Evolutionary conservation across 2,888 invertebrate species (phyloP), one percentile per base, ranked within the genome.

Genomic region (Hydropsyche betteni): DNA sequence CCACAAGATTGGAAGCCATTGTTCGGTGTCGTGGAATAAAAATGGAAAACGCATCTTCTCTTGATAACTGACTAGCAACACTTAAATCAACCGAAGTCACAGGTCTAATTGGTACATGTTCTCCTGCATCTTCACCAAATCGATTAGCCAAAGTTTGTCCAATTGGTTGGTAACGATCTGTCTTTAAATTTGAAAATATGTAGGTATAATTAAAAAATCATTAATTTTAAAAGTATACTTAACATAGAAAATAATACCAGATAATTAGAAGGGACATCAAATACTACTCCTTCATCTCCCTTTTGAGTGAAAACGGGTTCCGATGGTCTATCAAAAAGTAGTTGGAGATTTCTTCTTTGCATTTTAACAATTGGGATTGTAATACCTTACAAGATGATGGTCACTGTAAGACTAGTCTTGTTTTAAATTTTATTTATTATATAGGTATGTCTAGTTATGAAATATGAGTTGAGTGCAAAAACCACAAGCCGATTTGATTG

Each of bases 21-120:
- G 87, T 86, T 64, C 92, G 89, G 83, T 96, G 95, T 16, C 83
- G 85, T 0, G 92, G 91, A 76, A 92, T 88, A 82, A 95, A 95
- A 16, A 93, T 85, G 0, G 94, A 94, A 84, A 95, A 95, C 80
- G 90, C 89, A 0, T 88, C 88, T 75, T 90, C 90, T 1, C 87
- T 85, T 0, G 88, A 87, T 74, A 93, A 84, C 78, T 89, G 86
- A 79, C 88, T 82, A 0, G 92, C 89, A 16, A 88, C 81, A 1
- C 84, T 85, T 76, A 93, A 85, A 78, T 89, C 85, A 0, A 93
- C 93, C 68, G 90, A 80, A 2, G 84, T 81, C 36, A 85, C 84
- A 80, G 89, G 82, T 78, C 86, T 87, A 12, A 93, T 86, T 0
- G 85, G 84, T 70, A 93, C 89, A 78, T 84, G 86, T 74, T 86